Evolutionary conservation across 1,140 invertebrate genomes (phyloP).

Genomic region (Cyphomyrmex costatus): DNA sequence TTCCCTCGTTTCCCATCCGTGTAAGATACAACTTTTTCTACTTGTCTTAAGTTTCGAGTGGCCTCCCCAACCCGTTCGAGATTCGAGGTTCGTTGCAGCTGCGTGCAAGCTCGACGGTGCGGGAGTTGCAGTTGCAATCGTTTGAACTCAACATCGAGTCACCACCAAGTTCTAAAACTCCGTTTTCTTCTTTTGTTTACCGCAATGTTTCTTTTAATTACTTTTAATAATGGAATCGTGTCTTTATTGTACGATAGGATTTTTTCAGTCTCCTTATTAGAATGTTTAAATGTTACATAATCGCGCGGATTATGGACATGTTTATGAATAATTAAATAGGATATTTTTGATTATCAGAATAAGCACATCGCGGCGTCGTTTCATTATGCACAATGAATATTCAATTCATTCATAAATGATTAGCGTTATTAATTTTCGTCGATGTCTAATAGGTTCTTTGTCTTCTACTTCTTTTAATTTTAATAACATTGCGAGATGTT

Average conservation of each 20-base stretch:
- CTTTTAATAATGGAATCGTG: background rate
- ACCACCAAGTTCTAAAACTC: background rate
- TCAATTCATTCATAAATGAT: conserved; percentile 2
- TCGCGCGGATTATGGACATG: conserved; percentile 14
- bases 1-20: conserved; percentile 9
- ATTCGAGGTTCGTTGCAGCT: conserved; percentile 21
- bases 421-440: conserved; percentile 12
- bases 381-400: conserved; percentile 44
- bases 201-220: conserved; percentile 31
- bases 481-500: background rate
- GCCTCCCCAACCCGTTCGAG: conserved; percentile 11
- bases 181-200: conserved; percentile 5
- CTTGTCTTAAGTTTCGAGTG: conserved; percentile 50
- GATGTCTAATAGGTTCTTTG: background rate
- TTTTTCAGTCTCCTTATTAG: background rate
- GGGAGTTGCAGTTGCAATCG: conserved; percentile 22
- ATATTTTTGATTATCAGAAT: conserved; percentile 17
- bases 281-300: conserved; percentile 21
- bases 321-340: conserved; percentile 44
- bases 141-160: background rate
- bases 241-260: background rate
- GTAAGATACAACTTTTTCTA: conserved; percentile 36
- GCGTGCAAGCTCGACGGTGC: background rate
- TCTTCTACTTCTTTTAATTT: conserved; percentile 1
- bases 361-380: background rate